A percentile compares a stretch with the other conserved stretches of the same genome.
These are phyloP conservation scores for Synanthedon myopaeformis DNA, from an alignment of 2,888 invertebrate species.

Conservation along the genomic window DNA sequence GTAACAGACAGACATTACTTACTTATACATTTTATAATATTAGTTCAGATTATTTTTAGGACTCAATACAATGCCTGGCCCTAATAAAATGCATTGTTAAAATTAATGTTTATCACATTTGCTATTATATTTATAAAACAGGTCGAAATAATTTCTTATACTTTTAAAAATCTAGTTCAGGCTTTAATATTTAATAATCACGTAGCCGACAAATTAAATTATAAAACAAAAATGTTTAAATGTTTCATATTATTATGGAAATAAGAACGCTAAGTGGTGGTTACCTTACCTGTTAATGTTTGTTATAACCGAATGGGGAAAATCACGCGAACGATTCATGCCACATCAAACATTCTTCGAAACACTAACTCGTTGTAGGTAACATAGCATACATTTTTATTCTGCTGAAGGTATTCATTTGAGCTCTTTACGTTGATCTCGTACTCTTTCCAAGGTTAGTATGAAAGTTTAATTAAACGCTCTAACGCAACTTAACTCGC, in stretches of 20 bases:
- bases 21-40: no score
- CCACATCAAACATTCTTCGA: conserved; percentile 27
- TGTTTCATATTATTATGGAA: conserved; percentile 7
- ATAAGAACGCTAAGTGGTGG: conserved; percentile 28
- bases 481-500: conserved; percentile 1
- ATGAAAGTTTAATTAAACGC: no score
- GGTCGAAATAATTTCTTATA: no score
- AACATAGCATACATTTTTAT: conserved; percentile 20
- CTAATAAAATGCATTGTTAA: no score
- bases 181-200: no score
- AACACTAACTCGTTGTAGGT: conserved; percentile 18
- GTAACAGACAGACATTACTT: not conserved
- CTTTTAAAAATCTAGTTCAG: no score
- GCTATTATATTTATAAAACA: no score
- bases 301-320: conserved; percentile 42
- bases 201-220: no score
- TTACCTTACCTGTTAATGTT: conserved; percentile 39
- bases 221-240: not conserved
- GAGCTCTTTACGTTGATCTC: no score
- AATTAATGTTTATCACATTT: no score
- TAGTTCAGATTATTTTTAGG: not conserved
- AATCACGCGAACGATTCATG: conserved; percentile 26
- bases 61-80: no score
- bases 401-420: conserved; percentile 14
- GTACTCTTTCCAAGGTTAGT: no score